phyloP scores from a whole-genome alignment of 2,888 invertebrate genomes.

The Allygus modestus region DNA sequence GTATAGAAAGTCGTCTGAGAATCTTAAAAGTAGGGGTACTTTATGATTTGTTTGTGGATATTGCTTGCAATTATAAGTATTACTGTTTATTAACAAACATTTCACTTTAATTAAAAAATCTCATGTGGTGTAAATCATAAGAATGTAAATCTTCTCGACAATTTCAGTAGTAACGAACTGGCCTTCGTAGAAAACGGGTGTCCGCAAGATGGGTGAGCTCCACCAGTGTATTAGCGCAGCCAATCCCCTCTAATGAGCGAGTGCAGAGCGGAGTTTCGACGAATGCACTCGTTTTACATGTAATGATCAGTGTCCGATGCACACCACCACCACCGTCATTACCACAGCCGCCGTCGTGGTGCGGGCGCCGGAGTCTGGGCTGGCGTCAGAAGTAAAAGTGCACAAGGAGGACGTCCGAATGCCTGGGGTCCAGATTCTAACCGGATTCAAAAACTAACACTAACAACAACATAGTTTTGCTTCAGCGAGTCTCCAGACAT shows the following conservation, averaged over 20 bases:
- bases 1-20: too few species aligned
- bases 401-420: conserved; percentile 25
- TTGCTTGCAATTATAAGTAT: too few species aligned
- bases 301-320: background rate
- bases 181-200: too few species aligned
- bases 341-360: background rate
- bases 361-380: conserved; percentile 16
- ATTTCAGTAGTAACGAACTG: too few species aligned
- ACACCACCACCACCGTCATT: background rate
- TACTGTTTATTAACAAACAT: too few species aligned
- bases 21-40: too few species aligned
- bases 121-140: too few species aligned
- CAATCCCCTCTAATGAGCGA: background rate
- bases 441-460: conserved; percentile 53
- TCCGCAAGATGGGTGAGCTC: too few species aligned
- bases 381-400: conserved; percentile 53
- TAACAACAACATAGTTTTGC: conserved; percentile 52
- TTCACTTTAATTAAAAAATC: too few species aligned
- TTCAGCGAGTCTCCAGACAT: background rate
- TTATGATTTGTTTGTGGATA: too few species aligned
- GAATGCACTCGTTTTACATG: conserved; percentile 1
- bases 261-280: conserved; percentile 11
- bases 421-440: conserved; percentile 32
- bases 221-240: too few species aligned
- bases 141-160: too few species aligned